Base-by-base conservation (phyloP, 2,888 invertebrate genomes). In the Acrocyrtus sp. region DNA sequence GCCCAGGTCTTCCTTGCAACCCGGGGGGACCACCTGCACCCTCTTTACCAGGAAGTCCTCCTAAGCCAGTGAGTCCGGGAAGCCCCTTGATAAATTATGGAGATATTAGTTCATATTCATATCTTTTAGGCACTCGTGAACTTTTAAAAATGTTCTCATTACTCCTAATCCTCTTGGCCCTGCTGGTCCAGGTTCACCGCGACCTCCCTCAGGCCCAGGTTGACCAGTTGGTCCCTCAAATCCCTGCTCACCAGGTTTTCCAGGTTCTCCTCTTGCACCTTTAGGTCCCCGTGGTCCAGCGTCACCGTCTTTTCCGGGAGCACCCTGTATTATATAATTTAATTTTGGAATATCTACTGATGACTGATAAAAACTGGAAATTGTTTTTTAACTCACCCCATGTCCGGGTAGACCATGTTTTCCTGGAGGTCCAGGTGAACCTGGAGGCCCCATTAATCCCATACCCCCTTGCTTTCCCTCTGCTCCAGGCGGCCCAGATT, bases 331-430 rank as follows among this genome's bases (percentile, higher is more conserved):
- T 4, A 34, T 39, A 51, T 22, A 17, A 51, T 26, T 29, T 54
- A 12, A 5, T 19, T 53, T 22, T 19, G n/a, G n/a, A n/a, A n/a
- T n/a, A n/a, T n/a, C n/a, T 6, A n/a, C 26, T n/a, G n/a, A 54
- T 29, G 29, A 19, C 10, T 4, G 26, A 21, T 3, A 10, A 24
- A 4, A n/a, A 24, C 17, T 19, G 2, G 10, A n/a, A 47, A 3
- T 81, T 90, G 90, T 82, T 93, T 94, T 26, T 95, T 95, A 15
- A 92, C 89, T 83, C 92, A 91, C 5, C 95, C 95, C 94, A 53
- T 72, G 51, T 26, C 51, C 39, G 12, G 39, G 39, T 39, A 12
- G 39, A 39, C 39, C 39, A 39, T 15, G 39, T 39, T 39, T 8
- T 39, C 39, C 39, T 39, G 8, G 39, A 39, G 39, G 8, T 8